A percentile compares a stretch with the other conserved stretches of the same genome.
phyloP scores from a whole-genome alignment of 2,888 invertebrate species.

The Brachyptera putata region DNA sequence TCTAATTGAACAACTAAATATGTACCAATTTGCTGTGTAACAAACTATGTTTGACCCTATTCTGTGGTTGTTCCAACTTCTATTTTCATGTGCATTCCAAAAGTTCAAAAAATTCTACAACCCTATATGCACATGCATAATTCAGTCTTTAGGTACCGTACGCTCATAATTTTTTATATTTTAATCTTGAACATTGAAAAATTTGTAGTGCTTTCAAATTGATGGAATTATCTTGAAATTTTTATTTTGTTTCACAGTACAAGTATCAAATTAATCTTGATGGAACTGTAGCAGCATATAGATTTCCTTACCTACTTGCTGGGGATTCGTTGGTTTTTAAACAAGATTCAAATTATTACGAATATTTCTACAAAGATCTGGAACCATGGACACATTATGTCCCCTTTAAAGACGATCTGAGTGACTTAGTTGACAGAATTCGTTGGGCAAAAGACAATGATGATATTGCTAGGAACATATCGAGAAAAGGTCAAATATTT shows the following conservation, averaged over 20 bases:
- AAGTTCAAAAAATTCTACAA: too few relatives aligned
- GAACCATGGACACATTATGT: conserved; percentile 76
- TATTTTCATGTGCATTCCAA: too few relatives aligned
- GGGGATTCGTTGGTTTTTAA: conserved; percentile 87
- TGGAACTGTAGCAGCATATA: conserved; percentile 94
- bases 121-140: too few relatives aligned
- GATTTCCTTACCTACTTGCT: conserved; percentile 85
- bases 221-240: too few relatives aligned
- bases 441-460: conserved; percentile 75
- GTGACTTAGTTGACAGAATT: conserved; percentile 73
- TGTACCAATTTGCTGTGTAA: too few relatives aligned
- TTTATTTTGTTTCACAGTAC: conserved; percentile 60
- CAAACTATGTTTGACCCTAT: too few relatives aligned
- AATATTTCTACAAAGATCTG: conserved; percentile 83
- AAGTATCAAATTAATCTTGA: conserved; percentile 94
- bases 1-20: too few relatives aligned
- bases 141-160: conserved; percentile 5
- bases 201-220: background rate
- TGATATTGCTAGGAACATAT: conserved; percentile 59
- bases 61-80: too few relatives aligned
- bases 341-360: conserved; percentile 90
- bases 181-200: background rate
- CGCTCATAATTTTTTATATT: background rate
- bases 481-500: conserved; percentile 63
- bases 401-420: conserved; percentile 73